These are phyloP conservation scores for Xiphias gladius DNA, from an alignment of 2,113 vertebrate genomes.

Conservation along the genomic window DNA sequence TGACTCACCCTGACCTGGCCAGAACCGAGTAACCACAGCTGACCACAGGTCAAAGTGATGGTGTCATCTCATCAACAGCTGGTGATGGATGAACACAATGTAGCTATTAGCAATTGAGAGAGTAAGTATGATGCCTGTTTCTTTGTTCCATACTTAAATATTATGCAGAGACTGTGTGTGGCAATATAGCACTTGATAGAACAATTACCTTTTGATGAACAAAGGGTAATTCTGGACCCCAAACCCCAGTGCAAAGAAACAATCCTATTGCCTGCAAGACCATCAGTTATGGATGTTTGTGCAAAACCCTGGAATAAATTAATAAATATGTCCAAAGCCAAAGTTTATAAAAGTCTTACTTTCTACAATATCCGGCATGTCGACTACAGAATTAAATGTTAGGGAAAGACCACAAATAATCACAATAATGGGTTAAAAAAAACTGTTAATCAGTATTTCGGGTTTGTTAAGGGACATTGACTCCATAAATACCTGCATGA, in stretches of 20 bases:
- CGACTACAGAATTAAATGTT: neutral
- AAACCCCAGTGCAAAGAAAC: neutral
- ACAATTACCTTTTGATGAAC: neutral
- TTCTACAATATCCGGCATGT: neutral
- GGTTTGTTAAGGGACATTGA: neutral
- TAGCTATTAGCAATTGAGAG: slow-evolving; percentile 21
- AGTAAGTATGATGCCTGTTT: slow-evolving; percentile 1
- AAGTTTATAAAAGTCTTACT: neutral
- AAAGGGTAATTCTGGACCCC: neutral
- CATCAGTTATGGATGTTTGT: neutral
- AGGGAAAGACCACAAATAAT: neutral
- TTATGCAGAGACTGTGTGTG: slow-evolving; percentile 10
- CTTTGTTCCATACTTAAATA: neutral
- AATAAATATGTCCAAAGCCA: neutral
- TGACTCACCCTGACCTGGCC: slow-evolving; percentile 53
- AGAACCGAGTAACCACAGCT: slow-evolving; percentile 46
- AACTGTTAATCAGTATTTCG: neutral
- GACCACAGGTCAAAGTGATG: slow-evolving; percentile 40
- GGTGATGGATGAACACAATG: slow-evolving; percentile 35
- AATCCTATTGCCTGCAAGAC: neutral
- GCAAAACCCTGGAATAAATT: neutral
- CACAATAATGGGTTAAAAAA: neutral
- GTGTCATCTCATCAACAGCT: slow-evolving; percentile 37
- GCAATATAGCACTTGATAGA: neutral
- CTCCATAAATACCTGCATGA: neutral